Percentiles rank a stretch among this genome's conserved stretches.
These are phyloP conservation scores for Triplophysa siluroides DNA, from an alignment of 2,113 vertebrate genomes.

Conservation along the genomic window DNA sequence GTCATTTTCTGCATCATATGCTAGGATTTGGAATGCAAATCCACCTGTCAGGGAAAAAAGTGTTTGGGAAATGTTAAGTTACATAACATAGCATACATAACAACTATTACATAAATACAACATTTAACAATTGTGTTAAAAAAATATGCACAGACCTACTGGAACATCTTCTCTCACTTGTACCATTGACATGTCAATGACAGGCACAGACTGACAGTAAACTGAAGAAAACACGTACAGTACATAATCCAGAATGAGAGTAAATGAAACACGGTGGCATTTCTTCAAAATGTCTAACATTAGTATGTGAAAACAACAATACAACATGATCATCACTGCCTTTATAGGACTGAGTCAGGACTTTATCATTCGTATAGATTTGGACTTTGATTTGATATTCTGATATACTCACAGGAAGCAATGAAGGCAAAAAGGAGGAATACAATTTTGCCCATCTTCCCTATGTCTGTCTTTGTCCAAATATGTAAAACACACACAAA, in stretches of 20 bases:
- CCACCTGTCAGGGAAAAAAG: slow-evolving; percentile 56
- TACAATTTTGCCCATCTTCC: slow-evolving; percentile 36
- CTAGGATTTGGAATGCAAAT: slow-evolving; percentile 64
- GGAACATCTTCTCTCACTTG: slow-evolving; percentile 46
- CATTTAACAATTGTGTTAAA: neutral
- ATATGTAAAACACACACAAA: neutral
- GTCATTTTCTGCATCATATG: slow-evolving; percentile 57
- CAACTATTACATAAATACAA: neutral
- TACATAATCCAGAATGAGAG: neutral
- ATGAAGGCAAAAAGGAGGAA: slow-evolving; percentile 59
- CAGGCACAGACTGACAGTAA: slow-evolving; percentile 49
- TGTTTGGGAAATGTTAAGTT: neutral
- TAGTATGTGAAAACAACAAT: neutral
- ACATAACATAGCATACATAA: neutral
- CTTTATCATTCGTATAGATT: neutral
- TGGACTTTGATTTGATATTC: neutral
- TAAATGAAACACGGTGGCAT: neutral
- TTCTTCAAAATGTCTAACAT: neutral
- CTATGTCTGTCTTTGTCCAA: slow-evolving; percentile 55
- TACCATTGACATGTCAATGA: accelerated
- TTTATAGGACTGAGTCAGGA: too few relatives aligned
- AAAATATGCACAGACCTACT: slow-evolving; percentile 45
- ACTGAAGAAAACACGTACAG: slow-evolving; percentile 53
- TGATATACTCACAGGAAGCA: slow-evolving; percentile 58
- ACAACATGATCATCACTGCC: neutral